These are phyloP conservation scores for Dioctria rufipes DNA, from an alignment of 2,888 invertebrate species.

Conservation along the genomic window DNA sequence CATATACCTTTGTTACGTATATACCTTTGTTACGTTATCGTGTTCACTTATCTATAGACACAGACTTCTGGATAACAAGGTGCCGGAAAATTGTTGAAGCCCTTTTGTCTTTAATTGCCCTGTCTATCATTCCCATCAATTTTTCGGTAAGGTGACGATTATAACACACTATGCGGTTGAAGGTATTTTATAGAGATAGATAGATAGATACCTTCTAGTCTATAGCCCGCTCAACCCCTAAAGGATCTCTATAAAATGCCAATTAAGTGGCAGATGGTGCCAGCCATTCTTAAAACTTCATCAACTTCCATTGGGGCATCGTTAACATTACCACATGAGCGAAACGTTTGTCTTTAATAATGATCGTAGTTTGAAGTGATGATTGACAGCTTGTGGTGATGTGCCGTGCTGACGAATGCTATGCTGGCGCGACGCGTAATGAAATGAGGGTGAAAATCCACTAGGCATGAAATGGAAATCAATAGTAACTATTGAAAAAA, in stretches of 20 bases:
- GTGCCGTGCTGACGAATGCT: no score
- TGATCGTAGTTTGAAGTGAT: slow-evolving; percentile 12
- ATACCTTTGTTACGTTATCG: no score
- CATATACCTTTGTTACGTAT: not conserved
- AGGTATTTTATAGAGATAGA: not conserved
- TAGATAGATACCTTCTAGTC: not conserved
- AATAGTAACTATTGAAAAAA: slow-evolving; percentile 11
- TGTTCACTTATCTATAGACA: no score
- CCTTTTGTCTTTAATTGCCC: slow-evolving; percentile 13
- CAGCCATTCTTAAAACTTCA: slow-evolving; percentile 23
- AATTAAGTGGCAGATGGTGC: slow-evolving; percentile 32
- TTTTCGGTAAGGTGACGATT: slow-evolving; percentile 35
- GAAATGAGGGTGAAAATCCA: not conserved
- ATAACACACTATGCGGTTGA: not conserved
- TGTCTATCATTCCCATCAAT: slow-evolving; percentile 30
- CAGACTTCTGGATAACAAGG: slow-evolving; percentile 17
- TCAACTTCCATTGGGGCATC: slow-evolving; percentile 6
- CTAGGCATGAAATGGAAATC: slow-evolving; percentile 21
- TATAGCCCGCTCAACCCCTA: not conserved
- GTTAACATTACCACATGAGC: slow-evolving; percentile 25
- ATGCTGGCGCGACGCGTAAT: not conserved
- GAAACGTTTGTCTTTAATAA: slow-evolving; percentile 18
- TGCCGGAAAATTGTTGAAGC: not conserved
- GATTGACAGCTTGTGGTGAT: slow-evolving; percentile 19
- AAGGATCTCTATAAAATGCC: slow-evolving; percentile 33